Evolutionary conservation across 2,113 vertebrate genomes (phyloP), one percentile per base, ranked within the genome.

Genomic region (Chloroceryle aenea): DNA sequence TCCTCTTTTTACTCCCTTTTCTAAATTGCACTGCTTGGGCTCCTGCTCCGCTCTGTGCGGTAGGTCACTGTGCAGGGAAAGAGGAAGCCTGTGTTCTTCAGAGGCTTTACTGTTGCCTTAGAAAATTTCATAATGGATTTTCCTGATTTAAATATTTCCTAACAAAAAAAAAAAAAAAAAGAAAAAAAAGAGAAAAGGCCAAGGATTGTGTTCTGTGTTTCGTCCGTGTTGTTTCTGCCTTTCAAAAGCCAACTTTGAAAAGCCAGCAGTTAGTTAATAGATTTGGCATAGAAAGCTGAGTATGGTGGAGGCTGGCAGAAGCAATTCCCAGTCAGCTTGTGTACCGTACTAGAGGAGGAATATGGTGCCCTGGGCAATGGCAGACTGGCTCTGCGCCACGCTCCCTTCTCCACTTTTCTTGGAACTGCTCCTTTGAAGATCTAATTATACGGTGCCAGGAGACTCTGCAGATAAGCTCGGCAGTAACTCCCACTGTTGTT

Each of bases 401-500:
- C 73, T 89, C 84, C 74, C 9, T 94, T 92, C 93, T 78, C 84
- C 45, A 36, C 80, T 95, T 88, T 68, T 72, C 87, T 93, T 93
- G 94, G 92, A 95, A 90, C 56, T 82, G 84, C 77, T 95, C 74
- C 93, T 89, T 92, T 94, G 89, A 89, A 87, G 69, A 90, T 84
- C 86, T 92, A 68, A 92, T 96, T 96, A 84, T 72, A 53, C 5
- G 1, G 77, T 92, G 93, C 87, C 91, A 95, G 78, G 84, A 95
- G 93, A 78, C 45, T 87, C 55, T 80, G 75, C 66, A 83, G 84
- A 93, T 84, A 89, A 89, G 87, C 94, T 87, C 53, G 47, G 74
- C 91, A 75, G 3, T 38, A 85, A 42, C 87, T 95, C 91, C 89
- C 78, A 50, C 87, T 83, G 72, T 50, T 0, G 0, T 45, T 67